Percentiles rank a stretch among this genome's conserved stretches.
These are phyloP conservation scores for Amblyjoppa proteus DNA, from an alignment of 2,888 invertebrate species.

Conservation along the genomic window DNA sequence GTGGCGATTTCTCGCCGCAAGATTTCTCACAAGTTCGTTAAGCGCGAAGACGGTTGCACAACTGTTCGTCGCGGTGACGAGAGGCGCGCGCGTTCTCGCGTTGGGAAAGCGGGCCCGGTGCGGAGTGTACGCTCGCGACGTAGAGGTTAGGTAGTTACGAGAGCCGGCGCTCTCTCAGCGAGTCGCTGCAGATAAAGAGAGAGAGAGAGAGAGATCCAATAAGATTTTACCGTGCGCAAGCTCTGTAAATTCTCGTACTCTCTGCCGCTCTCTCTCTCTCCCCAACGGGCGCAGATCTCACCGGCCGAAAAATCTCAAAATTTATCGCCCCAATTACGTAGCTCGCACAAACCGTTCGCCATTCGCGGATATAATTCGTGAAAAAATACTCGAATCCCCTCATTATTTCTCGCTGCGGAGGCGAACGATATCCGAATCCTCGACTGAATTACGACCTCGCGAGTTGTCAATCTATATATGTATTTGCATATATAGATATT, in stretches of 20 bases:
- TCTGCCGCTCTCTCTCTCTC: slow-evolving; percentile 10
- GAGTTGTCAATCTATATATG: slow-evolving; percentile 32
- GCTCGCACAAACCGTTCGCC: slow-evolving; percentile 27
- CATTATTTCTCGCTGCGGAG: slow-evolving; percentile 26
- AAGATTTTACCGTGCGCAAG: slow-evolving; percentile 39
- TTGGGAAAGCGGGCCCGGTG: slow-evolving; percentile 50
- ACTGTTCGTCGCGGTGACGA: slow-evolving; percentile 4
- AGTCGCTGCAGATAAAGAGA: not conserved
- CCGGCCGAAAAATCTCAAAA: slow-evolving; percentile 51
- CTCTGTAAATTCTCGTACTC: slow-evolving; percentile 35
- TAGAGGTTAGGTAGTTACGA: slow-evolving; percentile 1
- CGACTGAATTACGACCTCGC: slow-evolving; percentile 38
- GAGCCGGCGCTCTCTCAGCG: not conserved
- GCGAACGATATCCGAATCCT: slow-evolving; percentile 33
- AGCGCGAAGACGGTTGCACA: slow-evolving; percentile 16
- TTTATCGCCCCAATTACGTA: slow-evolving; percentile 64
- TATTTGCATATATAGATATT: not conserved
- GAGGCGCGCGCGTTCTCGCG: not conserved
- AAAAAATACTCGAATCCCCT: not conserved
- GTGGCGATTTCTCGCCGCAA: slow-evolving; percentile 7
- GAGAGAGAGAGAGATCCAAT: slow-evolving; percentile 10
- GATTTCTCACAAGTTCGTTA: slow-evolving; percentile 40
- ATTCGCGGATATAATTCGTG: slow-evolving; percentile 10
- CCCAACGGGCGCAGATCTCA: slow-evolving; percentile 19
- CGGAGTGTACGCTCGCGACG: slow-evolving; percentile 6